Base-by-base conservation (phyloP, 2,113 vertebrate species). In the Irena cyanogastra region DNA sequence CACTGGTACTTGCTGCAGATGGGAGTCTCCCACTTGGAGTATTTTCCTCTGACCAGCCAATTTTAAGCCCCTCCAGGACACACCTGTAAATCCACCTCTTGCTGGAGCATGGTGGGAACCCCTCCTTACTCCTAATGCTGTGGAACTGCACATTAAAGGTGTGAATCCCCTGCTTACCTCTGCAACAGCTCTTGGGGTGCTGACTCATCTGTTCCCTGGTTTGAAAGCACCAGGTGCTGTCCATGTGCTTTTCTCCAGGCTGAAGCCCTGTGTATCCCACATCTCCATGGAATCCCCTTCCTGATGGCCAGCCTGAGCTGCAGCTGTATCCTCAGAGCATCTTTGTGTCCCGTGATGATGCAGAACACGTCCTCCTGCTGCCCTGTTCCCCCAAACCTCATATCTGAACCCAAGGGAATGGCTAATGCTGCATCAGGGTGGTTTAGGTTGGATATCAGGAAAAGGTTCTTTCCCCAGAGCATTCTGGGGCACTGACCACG, bases 391-490 rank as follows among this genome's bases (percentile, higher is more conserved):
- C 39, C 7, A 5, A 60, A 50, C 8, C 10, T 44, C 33, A 17
- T 42, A 19, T 4, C 30, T 70, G 71, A 70, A 33, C 22, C 26
- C 1, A 0, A 76, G 35, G 15, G 71, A 69, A 35, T 1, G 22
- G 21, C 63, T 56, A 35, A 3, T 3, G 49, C n/a, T 42, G 17
- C 49, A 21, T 11, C 41, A 49, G 41, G 26, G 4, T 0, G 47
- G 15, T 6, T 47, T 6, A n/a, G 28, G 39, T 6, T 33, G 26
- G 56, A 1, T 6, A 2, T 33, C 49, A 49, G 41, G n/a, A 0
- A 7, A 54, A 75, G 11, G 7, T 49, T 56, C 54, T 10, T 69
- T 7, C 41, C 10, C 30, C 63, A 49, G 31, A 63, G 22, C 1
- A 11, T 53, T 54, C 1, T 61, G 47, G 74, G 63, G 61, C 54